Conservation (phyloP, 2,888 invertebrate species). For the Germaria angustata region DNA sequence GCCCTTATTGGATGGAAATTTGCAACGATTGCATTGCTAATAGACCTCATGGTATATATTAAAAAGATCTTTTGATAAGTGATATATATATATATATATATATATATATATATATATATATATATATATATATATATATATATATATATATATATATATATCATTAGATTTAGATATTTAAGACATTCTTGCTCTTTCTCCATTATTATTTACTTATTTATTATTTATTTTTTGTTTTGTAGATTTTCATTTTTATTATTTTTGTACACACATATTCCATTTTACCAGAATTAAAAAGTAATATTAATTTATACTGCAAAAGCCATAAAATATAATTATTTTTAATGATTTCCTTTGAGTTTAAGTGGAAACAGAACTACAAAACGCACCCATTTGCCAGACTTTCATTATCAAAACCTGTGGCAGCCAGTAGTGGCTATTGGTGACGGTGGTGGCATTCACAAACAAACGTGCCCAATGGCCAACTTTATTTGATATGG, state of each 20-base stretch:
- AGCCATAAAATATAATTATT: constrained; percentile 77
- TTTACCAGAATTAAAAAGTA: constrained; percentile 66
- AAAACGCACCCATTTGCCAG: constrained; percentile 65
- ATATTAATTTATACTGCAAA: constrained; percentile 68
- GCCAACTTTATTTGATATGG: constrained; percentile 61
- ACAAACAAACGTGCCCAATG: constrained; percentile 60
- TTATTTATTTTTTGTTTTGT: too few species aligned
- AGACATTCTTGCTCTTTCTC: too few species aligned
- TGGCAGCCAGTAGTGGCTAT: constrained; percentile 22
- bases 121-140: too few species aligned
- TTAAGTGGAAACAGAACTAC: constrained; percentile 55
- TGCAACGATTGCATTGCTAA: too few species aligned
- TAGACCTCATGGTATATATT: too few species aligned
- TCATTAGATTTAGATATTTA: too few species aligned
- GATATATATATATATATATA: too few species aligned
- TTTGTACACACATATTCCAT: neutral
- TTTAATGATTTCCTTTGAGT: constrained; percentile 79
- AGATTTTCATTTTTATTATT: neutral
- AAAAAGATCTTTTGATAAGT: too few species aligned
- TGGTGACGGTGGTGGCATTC: constrained; percentile 34
- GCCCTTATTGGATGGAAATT: too few species aligned
- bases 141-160: too few species aligned
- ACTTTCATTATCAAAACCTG: constrained; percentile 60
- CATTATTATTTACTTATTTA: too few species aligned
- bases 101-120: too few species aligned